Evolutionary conservation across 2,888 invertebrate genomes (phyloP), one percentile per base, ranked within the genome.

Genomic region (Lissonota sp.): DNA sequence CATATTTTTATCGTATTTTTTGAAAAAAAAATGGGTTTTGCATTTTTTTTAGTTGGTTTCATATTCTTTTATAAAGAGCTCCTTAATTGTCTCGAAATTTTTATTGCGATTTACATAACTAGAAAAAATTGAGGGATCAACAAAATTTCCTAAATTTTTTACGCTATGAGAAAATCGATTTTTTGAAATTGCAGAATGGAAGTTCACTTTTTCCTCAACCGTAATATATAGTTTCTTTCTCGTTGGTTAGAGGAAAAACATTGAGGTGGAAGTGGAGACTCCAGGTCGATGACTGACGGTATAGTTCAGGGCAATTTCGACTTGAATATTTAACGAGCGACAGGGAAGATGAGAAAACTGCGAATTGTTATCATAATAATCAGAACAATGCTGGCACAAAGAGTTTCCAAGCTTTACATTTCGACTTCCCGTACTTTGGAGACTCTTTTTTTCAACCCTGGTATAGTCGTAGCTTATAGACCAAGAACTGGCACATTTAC

Each of bases 241-340:
- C n/a, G 8, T 42, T n/a, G 7, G 16, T 6, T 6, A 10, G 16
- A 6, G 8, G 49, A 16, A 8, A 40, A 10, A 39, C n/a, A 12
- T 5, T 63, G 42, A 42, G n/a, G 26, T 26, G 26, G 26, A 26
- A 26, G 26, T 26, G 26, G 26, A 37, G 12, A 14, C 49, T 6
- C 5, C 16, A 44, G 77, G 64, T 77, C 64, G 58, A 40, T 58
- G 77, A 71, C 77, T 58, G 63, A 26, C 40, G 12, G 58, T 71
- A 16, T 14, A 49, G n/a, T 39, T 46, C 8, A 46, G n/a, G 60
- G n/a, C 51, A 44, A 62, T 62, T 46, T 5, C n/a, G 57, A 14
- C 37, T 49, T 77, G 5, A 77, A 77, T 77, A 77, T 57, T 71
- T 77, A 26, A 77, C 57, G 26, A 12, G 42, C 40, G 44, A 26